phyloP scores from a whole-genome alignment of 1,140 invertebrate genomes.

The Cylas formicarius region DNA sequence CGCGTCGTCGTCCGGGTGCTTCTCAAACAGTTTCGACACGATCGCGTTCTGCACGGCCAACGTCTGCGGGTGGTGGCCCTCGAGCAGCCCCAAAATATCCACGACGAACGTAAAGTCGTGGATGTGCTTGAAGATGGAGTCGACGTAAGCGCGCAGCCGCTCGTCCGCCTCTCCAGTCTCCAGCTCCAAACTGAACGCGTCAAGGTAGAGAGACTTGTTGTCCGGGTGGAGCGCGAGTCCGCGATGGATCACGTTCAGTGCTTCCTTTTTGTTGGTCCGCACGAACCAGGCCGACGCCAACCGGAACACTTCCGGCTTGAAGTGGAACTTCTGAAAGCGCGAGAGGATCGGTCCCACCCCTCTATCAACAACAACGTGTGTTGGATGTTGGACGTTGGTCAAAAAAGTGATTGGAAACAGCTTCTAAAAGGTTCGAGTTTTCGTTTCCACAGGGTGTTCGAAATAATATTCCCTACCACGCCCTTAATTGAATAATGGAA shows the following conservation, averaged over 20 bases:
- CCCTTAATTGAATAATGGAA: too few relatives aligned
- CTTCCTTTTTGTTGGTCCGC: constrained; percentile 21
- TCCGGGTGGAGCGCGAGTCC: not conserved
- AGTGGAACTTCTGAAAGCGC: constrained; percentile 16
- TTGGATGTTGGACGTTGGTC: too few relatives aligned
- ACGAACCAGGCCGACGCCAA: not conserved
- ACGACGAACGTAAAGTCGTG: not conserved
- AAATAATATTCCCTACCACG: too few relatives aligned
- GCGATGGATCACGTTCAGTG: constrained; percentile 17
- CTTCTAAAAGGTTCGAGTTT: too few relatives aligned
- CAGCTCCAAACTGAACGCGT: constrained; percentile 7
- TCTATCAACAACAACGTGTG: too few relatives aligned
- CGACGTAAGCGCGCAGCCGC: constrained; percentile 7
- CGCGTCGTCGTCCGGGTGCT: constrained; percentile 8
- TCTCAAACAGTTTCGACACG: constrained; percentile 1
- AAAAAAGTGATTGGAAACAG: too few relatives aligned
- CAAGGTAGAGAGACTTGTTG: constrained; percentile 3
- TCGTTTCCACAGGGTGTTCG: too few relatives aligned
- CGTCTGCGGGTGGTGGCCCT: not conserved
- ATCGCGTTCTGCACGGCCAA: not conserved
- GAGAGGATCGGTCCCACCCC: too few relatives aligned
- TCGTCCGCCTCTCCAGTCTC: not conserved
- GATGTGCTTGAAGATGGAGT: constrained; percentile 6
- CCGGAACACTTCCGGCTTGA: not conserved
- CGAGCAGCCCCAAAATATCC: constrained; percentile 2